Base-by-base conservation (phyloP, 2,113 vertebrate species). In the Hemichromis elongatus region DNA sequence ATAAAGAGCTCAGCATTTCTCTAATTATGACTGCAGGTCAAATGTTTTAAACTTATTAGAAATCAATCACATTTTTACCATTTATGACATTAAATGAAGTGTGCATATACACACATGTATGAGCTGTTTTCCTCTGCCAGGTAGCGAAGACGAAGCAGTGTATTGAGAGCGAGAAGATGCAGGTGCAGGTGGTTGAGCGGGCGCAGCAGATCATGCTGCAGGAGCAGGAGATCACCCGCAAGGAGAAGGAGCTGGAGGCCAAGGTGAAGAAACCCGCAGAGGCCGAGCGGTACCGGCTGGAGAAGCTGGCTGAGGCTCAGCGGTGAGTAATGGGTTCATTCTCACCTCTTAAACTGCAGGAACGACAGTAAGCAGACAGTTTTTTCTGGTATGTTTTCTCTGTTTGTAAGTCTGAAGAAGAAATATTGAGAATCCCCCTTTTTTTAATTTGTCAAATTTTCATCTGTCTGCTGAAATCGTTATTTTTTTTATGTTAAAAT, bases 131-230 rank as follows among this genome's bases (percentile, higher is more conserved):
- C 26, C 7, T 12, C 28, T 8, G 3, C n/a, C 86, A 98, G 97
- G 97, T 98, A 24, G 97, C 97, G 2, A 98, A 98, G 93, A 98
- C 97, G 0, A 98, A 98, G 95, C 97, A 98, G 90, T 95, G 96
- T 3, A 98, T 98, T 2, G 97, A 98, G 94, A 97, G 98, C 87
- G 97, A 98, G 95, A 96, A 95, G 82, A 97, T 98, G 91, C 97
- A 98, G 93, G 96, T 98, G 13, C 95, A 97, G 93, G 97, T 98
- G 88, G 97, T 98, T 77, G 97, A 98, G 93, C 96, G 97, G 9
- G 73, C 95, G 30, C 97, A 98, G 95, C 97, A 97, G 94, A 97
- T 98, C 94, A 94, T 88, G 26, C 94, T 98, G 68, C 97, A 98
- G 95, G 97, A 98, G 92, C 97, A 98, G 94, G 97, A 98, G 94